phyloP scores from a whole-genome alignment of 2,113 vertebrate genomes.

The Hassar affinis region DNA sequence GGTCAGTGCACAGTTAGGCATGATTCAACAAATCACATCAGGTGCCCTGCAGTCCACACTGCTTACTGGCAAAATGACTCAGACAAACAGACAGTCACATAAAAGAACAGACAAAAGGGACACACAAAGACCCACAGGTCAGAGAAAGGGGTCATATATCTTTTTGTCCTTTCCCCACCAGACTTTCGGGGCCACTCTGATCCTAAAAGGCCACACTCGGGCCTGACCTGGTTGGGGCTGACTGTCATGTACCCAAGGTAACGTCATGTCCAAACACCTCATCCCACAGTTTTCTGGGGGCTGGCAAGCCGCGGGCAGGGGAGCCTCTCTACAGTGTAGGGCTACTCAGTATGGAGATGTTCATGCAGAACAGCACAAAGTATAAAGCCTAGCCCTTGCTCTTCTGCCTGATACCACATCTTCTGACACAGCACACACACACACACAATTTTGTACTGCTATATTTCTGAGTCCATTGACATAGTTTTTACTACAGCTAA shows the following conservation, averaged over 20 bases:
- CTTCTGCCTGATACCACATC: slow-evolving; percentile 61
- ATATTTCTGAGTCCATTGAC: no score
- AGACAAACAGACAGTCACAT: slow-evolving; percentile 28
- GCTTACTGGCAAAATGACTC: slow-evolving; percentile 61
- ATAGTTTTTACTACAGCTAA: no score
- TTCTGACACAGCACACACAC: slow-evolving; percentile 57
- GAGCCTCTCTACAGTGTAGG: slow-evolving; percentile 90
- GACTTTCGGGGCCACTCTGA: slow-evolving; percentile 62
- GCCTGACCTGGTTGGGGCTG: slow-evolving; percentile 90
- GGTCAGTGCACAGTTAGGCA: slow-evolving; percentile 74
- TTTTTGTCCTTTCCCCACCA: slow-evolving; percentile 69
- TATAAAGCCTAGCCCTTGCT: slow-evolving; percentile 42
- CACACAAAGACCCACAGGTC: slow-evolving; percentile 27
- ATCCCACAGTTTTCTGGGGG: slow-evolving; percentile 98
- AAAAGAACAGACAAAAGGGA: slow-evolving; percentile 24
- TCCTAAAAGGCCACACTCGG: slow-evolving; percentile 58
- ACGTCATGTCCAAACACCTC: slow-evolving; percentile 93
- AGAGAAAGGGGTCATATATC: slow-evolving; percentile 4
- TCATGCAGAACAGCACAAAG: slow-evolving; percentile 56
- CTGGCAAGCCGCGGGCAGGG: slow-evolving; percentile 81
- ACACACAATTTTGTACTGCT: no score
- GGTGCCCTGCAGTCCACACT: slow-evolving; percentile 64
- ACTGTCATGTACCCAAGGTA: slow-evolving; percentile 99
- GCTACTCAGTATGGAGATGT: slow-evolving; percentile 63
- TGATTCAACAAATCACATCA: slow-evolving; percentile 63